A percentile compares a stretch with the other conserved stretches of the same genome.
phyloP scores from a whole-genome alignment of 2,113 vertebrate genomes.

The Pseudopipra pipra region DNA sequence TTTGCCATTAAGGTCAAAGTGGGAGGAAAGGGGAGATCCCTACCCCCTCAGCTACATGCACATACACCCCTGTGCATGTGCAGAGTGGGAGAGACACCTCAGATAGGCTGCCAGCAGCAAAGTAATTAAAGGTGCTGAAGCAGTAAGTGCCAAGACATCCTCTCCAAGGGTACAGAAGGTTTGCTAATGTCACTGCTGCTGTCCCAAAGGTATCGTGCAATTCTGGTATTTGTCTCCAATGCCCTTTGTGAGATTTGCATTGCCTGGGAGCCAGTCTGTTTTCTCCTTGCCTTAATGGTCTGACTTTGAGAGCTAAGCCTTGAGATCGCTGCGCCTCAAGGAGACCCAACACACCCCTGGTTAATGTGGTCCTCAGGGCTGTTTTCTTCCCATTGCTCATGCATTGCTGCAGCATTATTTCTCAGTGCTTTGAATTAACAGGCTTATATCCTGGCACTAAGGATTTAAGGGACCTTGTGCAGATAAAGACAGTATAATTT shows the following conservation, averaged over 20 bases:
- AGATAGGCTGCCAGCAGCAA: background rate
- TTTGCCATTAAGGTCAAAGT: background rate
- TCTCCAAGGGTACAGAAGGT: background rate
- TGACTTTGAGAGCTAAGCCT: conserved; percentile 4
- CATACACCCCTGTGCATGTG: fast-evolving
- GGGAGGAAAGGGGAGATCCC: background rate
- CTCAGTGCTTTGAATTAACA: conserved; percentile 30
- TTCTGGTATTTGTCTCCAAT: background rate
- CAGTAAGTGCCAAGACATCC: background rate
- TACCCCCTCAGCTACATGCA: fast-evolving
- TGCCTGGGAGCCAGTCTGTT: background rate
- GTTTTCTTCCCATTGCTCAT: background rate
- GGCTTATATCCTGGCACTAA: background rate
- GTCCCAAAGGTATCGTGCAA: background rate
- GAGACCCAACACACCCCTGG: background rate
- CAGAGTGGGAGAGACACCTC: background rate
- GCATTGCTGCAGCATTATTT: background rate
- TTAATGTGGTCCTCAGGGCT: background rate
- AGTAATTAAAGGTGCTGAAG: background rate
- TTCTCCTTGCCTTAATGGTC: background rate
- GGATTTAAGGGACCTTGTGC: conserved; percentile 9
- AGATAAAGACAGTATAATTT: background rate
- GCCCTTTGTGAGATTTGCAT: background rate
- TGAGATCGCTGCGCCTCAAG: background rate
- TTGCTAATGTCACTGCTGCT: background rate